Conservation (phyloP, 1,140 invertebrate genomes). For the Potamilus streckersoni region DNA sequence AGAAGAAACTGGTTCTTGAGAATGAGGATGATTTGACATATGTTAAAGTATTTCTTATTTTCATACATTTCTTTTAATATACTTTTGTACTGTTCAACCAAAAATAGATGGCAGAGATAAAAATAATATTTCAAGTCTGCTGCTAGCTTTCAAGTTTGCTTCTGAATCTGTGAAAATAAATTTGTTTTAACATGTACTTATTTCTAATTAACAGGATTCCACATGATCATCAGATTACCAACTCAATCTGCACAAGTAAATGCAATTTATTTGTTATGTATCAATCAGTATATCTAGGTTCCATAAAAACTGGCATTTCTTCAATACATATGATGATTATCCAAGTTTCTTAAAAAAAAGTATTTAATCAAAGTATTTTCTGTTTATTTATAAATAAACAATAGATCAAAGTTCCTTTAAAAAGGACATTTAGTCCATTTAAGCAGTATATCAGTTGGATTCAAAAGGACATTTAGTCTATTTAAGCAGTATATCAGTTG, state of each 20-base stretch:
- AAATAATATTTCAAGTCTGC: not conserved
- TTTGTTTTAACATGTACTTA: constrained; percentile 1
- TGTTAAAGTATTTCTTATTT: not conserved
- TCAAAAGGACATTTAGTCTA: too few relatives aligned
- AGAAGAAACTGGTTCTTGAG: constrained; percentile 83
- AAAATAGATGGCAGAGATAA: not conserved
- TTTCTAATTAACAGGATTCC: not conserved
- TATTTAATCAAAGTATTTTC: too few relatives aligned
- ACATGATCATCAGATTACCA: not conserved
- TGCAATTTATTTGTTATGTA: too few relatives aligned
- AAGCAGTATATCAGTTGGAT: too few relatives aligned
- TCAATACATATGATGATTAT: too few relatives aligned
- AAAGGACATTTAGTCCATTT: too few relatives aligned
- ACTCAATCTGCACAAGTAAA: not conserved
- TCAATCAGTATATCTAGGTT: too few relatives aligned
- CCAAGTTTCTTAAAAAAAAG: too few relatives aligned
- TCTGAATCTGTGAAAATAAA: not conserved
- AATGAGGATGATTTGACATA: constrained; percentile 6
- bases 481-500: too few relatives aligned
- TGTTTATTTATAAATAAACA: too few relatives aligned
- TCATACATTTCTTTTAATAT: not conserved
- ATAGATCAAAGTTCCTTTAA: too few relatives aligned
- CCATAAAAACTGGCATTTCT: too few relatives aligned
- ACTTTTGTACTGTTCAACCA: not conserved
- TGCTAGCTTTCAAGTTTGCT: not conserved